These are phyloP conservation scores for Gryllus bimaculatus DNA, from an alignment of 1,140 invertebrate species.

Conservation along the genomic window DNA sequence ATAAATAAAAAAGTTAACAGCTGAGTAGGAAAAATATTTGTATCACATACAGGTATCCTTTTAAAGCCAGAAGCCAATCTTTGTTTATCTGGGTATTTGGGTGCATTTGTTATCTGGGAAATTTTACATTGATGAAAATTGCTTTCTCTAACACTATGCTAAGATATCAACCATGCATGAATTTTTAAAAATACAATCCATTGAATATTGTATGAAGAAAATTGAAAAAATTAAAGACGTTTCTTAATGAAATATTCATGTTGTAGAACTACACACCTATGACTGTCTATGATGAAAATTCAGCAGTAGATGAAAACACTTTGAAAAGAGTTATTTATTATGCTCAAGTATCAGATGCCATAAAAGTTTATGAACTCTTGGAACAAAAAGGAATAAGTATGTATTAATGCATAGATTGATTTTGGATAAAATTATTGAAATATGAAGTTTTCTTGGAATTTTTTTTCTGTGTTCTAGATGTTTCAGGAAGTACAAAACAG, in stretches of 20 bases:
- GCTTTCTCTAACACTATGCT: too few species aligned
- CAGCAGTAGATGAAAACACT: slow-evolving; percentile 53
- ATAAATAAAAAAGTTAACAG: too few species aligned
- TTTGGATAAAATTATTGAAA: not conserved
- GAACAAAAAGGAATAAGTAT: slow-evolving; percentile 45
- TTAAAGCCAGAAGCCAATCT: too few species aligned
- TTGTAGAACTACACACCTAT: slow-evolving; percentile 57
- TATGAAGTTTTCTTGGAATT: not conserved
- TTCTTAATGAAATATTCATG: not conserved
- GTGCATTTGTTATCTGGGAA: too few species aligned
- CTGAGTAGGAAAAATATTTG: too few species aligned
- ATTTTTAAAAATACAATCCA: too few species aligned
- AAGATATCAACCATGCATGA: too few species aligned
- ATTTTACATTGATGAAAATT: too few species aligned
- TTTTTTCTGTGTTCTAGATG: slow-evolving; percentile 25
- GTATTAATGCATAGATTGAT: not conserved
- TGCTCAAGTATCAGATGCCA: slow-evolving; percentile 54
- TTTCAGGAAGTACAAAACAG: slow-evolving; percentile 53
- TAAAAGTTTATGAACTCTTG: slow-evolving; percentile 62
- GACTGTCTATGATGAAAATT: slow-evolving; percentile 56
- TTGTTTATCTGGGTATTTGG: too few species aligned
- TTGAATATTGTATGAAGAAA: too few species aligned
- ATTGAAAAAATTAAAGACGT: too few species aligned
- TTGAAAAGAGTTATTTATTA: slow-evolving; percentile 54
- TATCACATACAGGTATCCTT: too few species aligned